phyloP scores from a whole-genome alignment of 2,113 vertebrate species.

The Hucho hucho region DNA sequence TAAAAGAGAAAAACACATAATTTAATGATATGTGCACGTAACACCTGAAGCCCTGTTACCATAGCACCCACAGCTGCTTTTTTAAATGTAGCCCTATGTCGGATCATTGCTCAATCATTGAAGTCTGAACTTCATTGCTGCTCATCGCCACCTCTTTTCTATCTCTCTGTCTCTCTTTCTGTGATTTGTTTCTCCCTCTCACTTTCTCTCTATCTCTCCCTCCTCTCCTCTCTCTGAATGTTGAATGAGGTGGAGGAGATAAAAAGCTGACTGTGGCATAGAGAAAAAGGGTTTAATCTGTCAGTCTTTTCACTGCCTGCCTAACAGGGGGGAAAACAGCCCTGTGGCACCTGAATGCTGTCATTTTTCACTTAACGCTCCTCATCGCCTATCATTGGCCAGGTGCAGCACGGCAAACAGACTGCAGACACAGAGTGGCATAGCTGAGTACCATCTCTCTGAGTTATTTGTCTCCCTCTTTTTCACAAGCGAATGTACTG shows the following conservation, averaged over 20 bases:
- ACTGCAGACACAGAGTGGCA: neutral
- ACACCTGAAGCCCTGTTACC: neutral
- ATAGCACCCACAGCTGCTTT: neutral
- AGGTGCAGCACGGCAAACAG: neutral
- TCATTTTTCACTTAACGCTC: constrained; percentile 18
- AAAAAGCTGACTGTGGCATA: constrained; percentile 36
- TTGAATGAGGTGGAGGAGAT: constrained; percentile 28
- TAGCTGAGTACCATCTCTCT: neutral
- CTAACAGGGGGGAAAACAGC: neutral
- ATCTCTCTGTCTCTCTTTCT: neutral
- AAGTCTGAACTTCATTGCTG: neutral
- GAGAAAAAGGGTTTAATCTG: constrained; percentile 14
- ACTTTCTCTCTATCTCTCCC: neutral
- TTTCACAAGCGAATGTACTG: neutral
- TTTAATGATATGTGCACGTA: neutral
- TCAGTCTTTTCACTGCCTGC: constrained; percentile 9
- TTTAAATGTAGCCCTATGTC: neutral
- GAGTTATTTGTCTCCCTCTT: neutral
- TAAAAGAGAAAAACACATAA: neutral
- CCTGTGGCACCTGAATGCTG: constrained; percentile 3
- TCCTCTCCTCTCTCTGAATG: constrained; percentile 23
- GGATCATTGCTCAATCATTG: constrained; percentile 1
- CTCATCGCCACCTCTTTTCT: neutral
- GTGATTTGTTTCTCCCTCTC: neutral
- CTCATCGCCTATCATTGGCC: constrained; percentile 5